Evolutionary conservation across 2,113 vertebrate genomes (phyloP).

Genomic region (Oryzias curvinotus): DNA sequence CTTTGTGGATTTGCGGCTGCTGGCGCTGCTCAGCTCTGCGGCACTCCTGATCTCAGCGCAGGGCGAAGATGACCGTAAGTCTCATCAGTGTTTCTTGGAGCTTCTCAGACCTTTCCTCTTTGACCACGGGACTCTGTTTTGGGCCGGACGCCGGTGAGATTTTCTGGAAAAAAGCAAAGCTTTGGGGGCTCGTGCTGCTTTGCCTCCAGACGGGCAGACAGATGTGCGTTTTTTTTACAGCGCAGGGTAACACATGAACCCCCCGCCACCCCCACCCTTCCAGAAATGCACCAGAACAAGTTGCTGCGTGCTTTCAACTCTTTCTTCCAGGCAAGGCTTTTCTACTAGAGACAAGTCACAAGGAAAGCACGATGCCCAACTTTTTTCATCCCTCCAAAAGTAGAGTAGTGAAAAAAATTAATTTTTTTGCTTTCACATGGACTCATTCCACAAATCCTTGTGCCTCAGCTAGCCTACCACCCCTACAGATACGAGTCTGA

Average conservation of each 20-base stretch:
- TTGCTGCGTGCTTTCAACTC: constrained; percentile 69
- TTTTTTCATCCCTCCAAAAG: neutral
- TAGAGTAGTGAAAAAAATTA: neutral
- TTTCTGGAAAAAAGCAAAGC: constrained; percentile 38
- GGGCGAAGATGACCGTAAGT: constrained; percentile 96
- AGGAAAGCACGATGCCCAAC: neutral
- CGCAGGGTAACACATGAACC: constrained; percentile 49
- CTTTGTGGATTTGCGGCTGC: constrained; percentile 99
- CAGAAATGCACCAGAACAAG: constrained; percentile 62
- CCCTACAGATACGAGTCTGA: constrained; percentile 8
- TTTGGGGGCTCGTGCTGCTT: constrained; percentile 16
- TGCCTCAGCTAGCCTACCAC: neutral
- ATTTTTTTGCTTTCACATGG: too few species aligned
- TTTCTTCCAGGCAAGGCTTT: constrained; percentile 41
- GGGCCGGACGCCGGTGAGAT: constrained; percentile 52
- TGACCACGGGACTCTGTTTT: constrained; percentile 48
- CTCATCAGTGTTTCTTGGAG: constrained; percentile 63
- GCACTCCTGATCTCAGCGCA: constrained; percentile 91
- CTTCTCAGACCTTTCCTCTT: constrained; percentile 38
- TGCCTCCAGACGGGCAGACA: constrained; percentile 15
- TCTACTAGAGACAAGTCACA: constrained; percentile 9
- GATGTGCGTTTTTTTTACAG: constrained; percentile 4
- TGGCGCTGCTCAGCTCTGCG: constrained; percentile 93
- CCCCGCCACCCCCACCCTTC: constrained; percentile 27
- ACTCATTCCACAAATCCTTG: neutral